Evolutionary conservation across 2,888 invertebrate species (phyloP), one percentile per base, ranked within the genome.

Genomic region (Octonoba sinensis): DNA sequence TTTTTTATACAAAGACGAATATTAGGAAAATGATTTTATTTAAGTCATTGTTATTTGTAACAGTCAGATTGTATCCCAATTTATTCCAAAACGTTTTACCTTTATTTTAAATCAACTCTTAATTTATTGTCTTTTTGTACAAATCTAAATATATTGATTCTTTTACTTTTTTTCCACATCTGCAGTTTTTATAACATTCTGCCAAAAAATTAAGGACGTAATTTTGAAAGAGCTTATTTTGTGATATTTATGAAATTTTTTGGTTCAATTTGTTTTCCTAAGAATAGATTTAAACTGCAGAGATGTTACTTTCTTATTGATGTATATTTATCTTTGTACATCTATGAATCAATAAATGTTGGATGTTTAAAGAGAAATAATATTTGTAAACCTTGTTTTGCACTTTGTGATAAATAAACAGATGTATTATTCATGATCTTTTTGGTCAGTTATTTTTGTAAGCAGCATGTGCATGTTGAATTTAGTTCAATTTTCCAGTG

Each of bases 211-310:
- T 11, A 12, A 27, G 27, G 36, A 46, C 46, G 46, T 36, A 73
- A 59, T 67, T n/a, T 81, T 79, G 44, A 44, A 81, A 64, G 79
- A 81, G 79, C 79, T 81, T 81, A 81, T 81, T 73, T 81, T 81
- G 79, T 81, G 79, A 81, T 81, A 81, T 81, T 79, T 65, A 72
- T 12, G 13, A 46, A 20, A 60, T 20, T 59, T 46, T 64, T 66
- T 65, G 44, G 27, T 56, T 57, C 65, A 66, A 51, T 56, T 67
- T 60, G 20, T 20, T 62, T 62, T 57, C n/a, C 62, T 44, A 62
- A 51, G 51, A 36, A 51, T 54, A 36, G 36, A 56, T 69, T 69
- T 18, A 54, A 54, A 56, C 27, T 56, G 36, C 20, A 70, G n/a
- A 22, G 59, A 16, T 70, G 59, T 22, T 44, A 44, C 13, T 24